These are phyloP conservation scores for Notarius lentiginosus DNA, from an alignment of 2,113 vertebrate species.

Conservation along the genomic window DNA sequence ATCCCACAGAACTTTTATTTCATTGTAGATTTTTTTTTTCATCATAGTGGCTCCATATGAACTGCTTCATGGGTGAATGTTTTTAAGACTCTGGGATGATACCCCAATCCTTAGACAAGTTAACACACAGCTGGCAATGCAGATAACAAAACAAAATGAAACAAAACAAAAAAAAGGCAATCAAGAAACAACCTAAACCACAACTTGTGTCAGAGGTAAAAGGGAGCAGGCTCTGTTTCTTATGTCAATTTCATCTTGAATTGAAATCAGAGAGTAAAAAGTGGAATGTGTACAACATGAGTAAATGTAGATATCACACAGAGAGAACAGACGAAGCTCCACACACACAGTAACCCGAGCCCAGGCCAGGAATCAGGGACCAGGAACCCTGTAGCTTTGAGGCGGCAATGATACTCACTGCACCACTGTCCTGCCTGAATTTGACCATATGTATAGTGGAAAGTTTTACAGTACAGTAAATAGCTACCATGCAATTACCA, in stretches of 20 bases:
- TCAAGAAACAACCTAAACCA: conserved; percentile 51
- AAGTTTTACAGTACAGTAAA: neutral
- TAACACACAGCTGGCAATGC: conserved; percentile 65
- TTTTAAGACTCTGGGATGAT: conserved; percentile 67
- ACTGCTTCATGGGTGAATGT: conserved; percentile 71
- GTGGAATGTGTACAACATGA: neutral
- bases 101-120: conserved; percentile 67
- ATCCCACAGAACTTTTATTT: conserved; percentile 60
- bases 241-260: neutral
- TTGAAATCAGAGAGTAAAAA: neutral
- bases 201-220: conserved; percentile 54
- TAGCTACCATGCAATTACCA: neutral
- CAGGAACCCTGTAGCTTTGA: neutral
- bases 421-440: neutral
- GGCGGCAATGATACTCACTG: neutral
- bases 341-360: neutral
- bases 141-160: conserved; percentile 61
- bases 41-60: conserved; percentile 43
- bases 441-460: neutral
- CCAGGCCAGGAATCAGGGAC: neutral
- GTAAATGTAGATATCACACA: neutral
- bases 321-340: neutral
- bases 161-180: conserved; percentile 55
- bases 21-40: conserved; percentile 68
- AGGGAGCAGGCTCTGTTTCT: conserved; percentile 45